Evolutionary conservation across 2,888 invertebrate genomes (phyloP).

Genomic region (Argyresthia goedartella): DNA sequence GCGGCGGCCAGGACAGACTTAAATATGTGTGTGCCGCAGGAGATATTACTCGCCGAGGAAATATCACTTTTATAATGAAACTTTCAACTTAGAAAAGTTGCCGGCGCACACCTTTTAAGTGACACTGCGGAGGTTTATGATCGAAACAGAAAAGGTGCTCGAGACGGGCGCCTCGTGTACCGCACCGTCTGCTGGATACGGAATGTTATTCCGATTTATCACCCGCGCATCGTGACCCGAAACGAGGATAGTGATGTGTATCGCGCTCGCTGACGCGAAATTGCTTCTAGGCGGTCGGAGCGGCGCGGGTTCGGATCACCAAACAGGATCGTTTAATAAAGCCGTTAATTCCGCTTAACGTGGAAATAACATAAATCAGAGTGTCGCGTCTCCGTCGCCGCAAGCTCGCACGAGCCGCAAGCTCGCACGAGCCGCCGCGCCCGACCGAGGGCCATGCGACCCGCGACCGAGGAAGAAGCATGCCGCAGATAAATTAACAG

Average conservation of each 20-base stretch:
- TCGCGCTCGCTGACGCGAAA: slow-evolving; percentile 7
- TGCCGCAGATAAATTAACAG: slow-evolving; percentile 40
- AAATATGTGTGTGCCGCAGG: slow-evolving; percentile 37
- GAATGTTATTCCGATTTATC: too few species aligned
- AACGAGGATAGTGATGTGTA: neutral
- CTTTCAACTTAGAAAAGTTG: slow-evolving; percentile 8
- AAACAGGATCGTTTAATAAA: slow-evolving; percentile 66
- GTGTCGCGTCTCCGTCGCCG: slow-evolving; percentile 36
- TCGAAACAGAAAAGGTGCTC: neutral
- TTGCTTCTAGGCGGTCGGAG: slow-evolving; percentile 36
- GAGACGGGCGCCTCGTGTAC: too few species aligned
- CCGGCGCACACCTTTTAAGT: slow-evolving; percentile 12
- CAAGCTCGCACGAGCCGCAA: slow-evolving; percentile 43
- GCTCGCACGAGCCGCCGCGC: slow-evolving; percentile 8
- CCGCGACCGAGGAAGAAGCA: slow-evolving; percentile 21
- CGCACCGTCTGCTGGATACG: too few species aligned
- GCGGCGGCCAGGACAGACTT: slow-evolving; percentile 1
- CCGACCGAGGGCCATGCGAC: slow-evolving; percentile 18
- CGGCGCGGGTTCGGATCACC: slow-evolving; percentile 47
- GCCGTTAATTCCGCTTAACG: slow-evolving; percentile 68
- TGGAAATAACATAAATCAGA: slow-evolving; percentile 70
- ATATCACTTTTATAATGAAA: slow-evolving; percentile 60
- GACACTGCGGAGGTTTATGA: neutral
- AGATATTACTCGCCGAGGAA: slow-evolving; percentile 61
- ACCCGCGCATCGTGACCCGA: neutral